Base-by-base conservation (phyloP, 2,113 vertebrate species). In the Melanerpes aurifrons region DNA sequence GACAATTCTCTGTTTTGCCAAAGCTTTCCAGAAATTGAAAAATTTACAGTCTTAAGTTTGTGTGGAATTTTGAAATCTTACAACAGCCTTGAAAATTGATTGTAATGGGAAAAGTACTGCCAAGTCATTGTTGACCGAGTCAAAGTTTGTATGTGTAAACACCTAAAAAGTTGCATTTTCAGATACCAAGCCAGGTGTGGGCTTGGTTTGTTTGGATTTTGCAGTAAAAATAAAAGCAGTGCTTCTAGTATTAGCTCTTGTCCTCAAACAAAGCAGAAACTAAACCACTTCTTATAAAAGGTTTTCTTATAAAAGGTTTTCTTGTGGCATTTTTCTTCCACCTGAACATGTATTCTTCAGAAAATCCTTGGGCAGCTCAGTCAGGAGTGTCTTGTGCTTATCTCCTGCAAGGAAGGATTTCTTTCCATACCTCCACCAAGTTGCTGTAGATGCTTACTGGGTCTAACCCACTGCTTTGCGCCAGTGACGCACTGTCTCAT, bases 1-100 rank as follows among this genome's bases (percentile, higher is more conserved):
- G 43, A n/a, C 28, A 68, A 21, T 56, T 78, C 22, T 87, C 22
- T 66, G 24, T 58, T 66, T 88, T 62, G 31, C 59, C 43, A 84
- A 94, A 83, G 80, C 66, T 94, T 83, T 90, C 64, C 80, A 83
- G 54, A 82, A 57, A 43, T 78, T 35, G 62, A 88, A 77, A 77
- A 88, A 78, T 64, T 45, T 86, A 71, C 13, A 4, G 8, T 17
- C 64, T 63, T 68, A 45, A 83, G 63, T 69, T 45, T 20, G 77
- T 22, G 19, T 48, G 35, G 72, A 67, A 75, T 32, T 40, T 67
- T 37, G 24, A 83, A 40, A 20, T 70, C 37, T 86, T 76, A 43
- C 64, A 77, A 24, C 59, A 89, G 35, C 54, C 91, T 56, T 32
- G 67, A n/a, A 18, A 89, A 78, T 54, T 66, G 35, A 73, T 40